Conservation (phyloP, 2,888 invertebrate genomes). For the Electrophaes corylata region DNA sequence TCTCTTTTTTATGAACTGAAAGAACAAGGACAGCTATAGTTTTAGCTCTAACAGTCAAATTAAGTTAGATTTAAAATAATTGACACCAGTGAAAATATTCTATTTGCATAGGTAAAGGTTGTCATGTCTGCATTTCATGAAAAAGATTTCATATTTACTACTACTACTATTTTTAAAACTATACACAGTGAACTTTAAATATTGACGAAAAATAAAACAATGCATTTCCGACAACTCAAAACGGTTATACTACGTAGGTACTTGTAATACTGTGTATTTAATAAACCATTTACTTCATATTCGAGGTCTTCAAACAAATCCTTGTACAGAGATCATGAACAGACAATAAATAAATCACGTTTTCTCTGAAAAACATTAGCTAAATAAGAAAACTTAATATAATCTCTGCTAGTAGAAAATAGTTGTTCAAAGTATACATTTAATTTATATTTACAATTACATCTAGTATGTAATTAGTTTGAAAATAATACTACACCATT, state of each 20-base stretch:
- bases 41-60: too few relatives aligned
- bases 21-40: too few relatives aligned
- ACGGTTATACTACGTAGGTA: conserved; percentile 17
- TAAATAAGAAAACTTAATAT: conserved; percentile 29
- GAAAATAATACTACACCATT: not conserved
- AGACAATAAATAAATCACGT: conserved; percentile 25
- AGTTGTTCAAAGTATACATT: conserved; percentile 32
- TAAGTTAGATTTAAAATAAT: too few relatives aligned
- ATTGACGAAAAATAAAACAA: conserved; percentile 12
- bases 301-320: conserved; percentile 31
- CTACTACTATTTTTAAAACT: not conserved
- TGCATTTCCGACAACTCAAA: conserved; percentile 1
- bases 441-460: conserved; percentile 20
- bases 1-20: too few relatives aligned
- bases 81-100: too few relatives aligned
- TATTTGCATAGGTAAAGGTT: too few relatives aligned
- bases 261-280: conserved; percentile 39
- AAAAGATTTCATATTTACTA: not conserved
- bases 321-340: conserved; percentile 26
- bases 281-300: conserved; percentile 29
- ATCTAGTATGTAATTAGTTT: conserved; percentile 17
- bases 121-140: conserved; percentile 3
- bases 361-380: conserved; percentile 10
- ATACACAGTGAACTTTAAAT: conserved; percentile 5
- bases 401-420: conserved; percentile 34